Base-by-base conservation (phyloP, 2,888 invertebrate species). In the Eupithecia abbreviata region DNA sequence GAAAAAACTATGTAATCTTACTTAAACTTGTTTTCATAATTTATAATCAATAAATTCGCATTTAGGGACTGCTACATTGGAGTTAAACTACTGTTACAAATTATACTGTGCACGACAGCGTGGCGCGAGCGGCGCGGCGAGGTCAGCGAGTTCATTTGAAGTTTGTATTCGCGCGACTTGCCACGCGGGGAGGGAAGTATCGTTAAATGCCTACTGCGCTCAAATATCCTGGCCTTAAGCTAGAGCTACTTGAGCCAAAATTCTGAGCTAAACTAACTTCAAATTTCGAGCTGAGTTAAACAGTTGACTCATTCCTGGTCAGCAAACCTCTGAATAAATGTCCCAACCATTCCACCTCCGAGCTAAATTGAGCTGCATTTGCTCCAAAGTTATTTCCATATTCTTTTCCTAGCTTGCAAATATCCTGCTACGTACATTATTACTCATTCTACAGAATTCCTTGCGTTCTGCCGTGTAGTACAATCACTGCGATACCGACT, bases 301-400 rank as follows among this genome's bases (percentile, higher is more conserved):
- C 30, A 62, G 30, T 68, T 68, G n/a, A 45, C 45, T 68, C 7
- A 68, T n/a, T 62, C 30, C 67, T 68, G n/a, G 67, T 68, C 67
- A 68, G 67, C 15, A 67, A n/a, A n/a, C n/a, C 67, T 9, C 67
- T 67, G 43, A n/a, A 67, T 45, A 43, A 67, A 67, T 30, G 15
- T 43, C 7, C 43, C 42, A 15, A n/a, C 15, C n/a, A n/a, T 43
- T n/a, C 10, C 43, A 43, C 67, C n/a, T 68, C 9, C 42, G 43
- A 45, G 67, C 67, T 68, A 68, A 68, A 68, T 43, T 45, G 43
- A 68, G n/a, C 67, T 45, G n/a, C 67, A n/a, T 43, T 68, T 68
- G 42, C 42, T 43, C 15, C 15, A 66, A 65, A 66, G 41, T 42
- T 42, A 66, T 66, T 62, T 62, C 62, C 62, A 62, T 62, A 62